Evolutionary conservation across 2,797 vertebrate species (phyloP), one percentile per base, ranked within the genome.

Genomic region (Orientallactaga sibirica): DNA sequence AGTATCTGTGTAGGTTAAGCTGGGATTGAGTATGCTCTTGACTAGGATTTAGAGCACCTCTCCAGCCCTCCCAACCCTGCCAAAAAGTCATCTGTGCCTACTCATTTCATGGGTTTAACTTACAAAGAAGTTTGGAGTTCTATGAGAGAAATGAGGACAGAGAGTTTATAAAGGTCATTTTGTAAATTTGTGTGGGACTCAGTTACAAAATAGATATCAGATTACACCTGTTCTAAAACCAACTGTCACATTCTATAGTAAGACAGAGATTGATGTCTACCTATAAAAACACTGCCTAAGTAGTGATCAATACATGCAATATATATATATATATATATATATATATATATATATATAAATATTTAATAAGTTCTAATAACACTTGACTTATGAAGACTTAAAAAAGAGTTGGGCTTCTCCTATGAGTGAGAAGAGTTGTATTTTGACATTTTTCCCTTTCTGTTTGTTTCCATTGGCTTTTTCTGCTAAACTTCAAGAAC

Each of bases 81-180:
- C 15, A 19, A 19, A 15, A 15, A n/a, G 25, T 25, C 4, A 16
- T 67, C 25, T 33, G 52, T 29, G n/a, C 2, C 8, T 22, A n/a
- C 73, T 88, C 22, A 89, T 78, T 86, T 91, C 70, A 73, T 43
- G 33, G 16, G 62, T 58, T 94, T 22, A 68, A 62, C 86, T 9
- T 61, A 80, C 67, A 92, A 86, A 84, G 55, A 77, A 58, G 20
- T 90, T 76, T 55, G 82, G 73, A 93, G 19, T 89, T 93, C 83
- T 95, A 7, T n/a, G 61, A 71, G n/a, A n/a, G 33, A 24, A 27
- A 74, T 88, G 81, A 92, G 41, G 33, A 83, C 86, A 15, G 48
- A 52, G 82, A 84, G 7, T 66, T 86, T 71, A 70, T 74, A n/a
- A 83, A 76, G 25, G 8, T 82, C 75, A 52, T 58, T 43, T 24